Percentiles rank a stretch among this genome's conserved stretches.
Conservation (phyloP, 2,888 invertebrate genomes). For the Allacma fusca region DNA sequence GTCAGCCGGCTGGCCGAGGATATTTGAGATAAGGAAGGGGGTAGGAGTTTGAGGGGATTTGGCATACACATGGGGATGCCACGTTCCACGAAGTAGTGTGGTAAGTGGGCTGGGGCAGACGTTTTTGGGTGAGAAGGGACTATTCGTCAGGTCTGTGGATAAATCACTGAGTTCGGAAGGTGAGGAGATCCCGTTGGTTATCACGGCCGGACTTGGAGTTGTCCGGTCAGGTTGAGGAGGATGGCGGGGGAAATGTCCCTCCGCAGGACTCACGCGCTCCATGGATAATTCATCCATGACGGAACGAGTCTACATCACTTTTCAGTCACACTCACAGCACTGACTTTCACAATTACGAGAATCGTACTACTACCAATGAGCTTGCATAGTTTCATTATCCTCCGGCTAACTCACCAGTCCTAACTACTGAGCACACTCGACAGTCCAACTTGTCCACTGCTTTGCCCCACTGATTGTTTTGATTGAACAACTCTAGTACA, state of each 20-base stretch:
- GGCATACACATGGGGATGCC: conserved; percentile 91
- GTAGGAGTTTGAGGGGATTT: conserved; percentile 83
- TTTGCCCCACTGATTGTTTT: too few relatives aligned
- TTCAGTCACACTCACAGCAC: neutral
- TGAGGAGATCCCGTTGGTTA: conserved; percentile 46
- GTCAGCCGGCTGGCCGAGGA: conserved; percentile 71
- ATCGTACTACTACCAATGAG: neutral
- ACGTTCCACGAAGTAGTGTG: conserved; percentile 65
- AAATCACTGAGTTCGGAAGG: conserved; percentile 49
- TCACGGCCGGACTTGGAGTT: conserved; percentile 35
- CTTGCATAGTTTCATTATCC: neutral
- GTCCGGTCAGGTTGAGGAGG: conserved; percentile 11
- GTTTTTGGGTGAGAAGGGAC: conserved; percentile 42
- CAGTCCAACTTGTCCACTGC: too few relatives aligned
- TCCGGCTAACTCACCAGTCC: too few relatives aligned
- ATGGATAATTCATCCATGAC: conserved; percentile 50
- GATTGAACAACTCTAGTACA: too few relatives aligned
- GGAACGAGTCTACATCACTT: conserved; percentile 31
- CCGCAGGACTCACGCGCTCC: conserved; percentile 46
- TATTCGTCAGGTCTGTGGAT: conserved; percentile 49
- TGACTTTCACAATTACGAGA: conserved; percentile 7
- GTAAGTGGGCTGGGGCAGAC: conserved; percentile 44
- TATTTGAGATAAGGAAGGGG: conserved; percentile 86
- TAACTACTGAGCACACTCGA: too few relatives aligned
- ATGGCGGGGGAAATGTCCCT: conserved; percentile 18